Evolutionary conservation across 1,140 invertebrate genomes (phyloP).

Genomic region (Holcopasites calliopsidis): DNA sequence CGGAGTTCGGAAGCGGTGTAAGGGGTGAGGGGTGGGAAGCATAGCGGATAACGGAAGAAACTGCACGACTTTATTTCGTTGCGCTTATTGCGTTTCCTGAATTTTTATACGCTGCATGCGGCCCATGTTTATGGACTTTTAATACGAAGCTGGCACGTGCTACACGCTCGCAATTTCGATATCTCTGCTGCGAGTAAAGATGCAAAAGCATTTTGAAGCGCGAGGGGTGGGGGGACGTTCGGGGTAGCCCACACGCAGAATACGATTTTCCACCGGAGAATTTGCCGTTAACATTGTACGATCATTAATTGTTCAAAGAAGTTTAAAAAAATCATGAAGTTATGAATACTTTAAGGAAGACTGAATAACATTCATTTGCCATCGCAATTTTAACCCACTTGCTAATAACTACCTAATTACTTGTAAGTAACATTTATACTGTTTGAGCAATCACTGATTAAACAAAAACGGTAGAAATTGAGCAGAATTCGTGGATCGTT

Average conservation of each 20-base stretch:
- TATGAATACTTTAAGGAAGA: no score
- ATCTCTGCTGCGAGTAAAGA: slow-evolving; percentile 47
- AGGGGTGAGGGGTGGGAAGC: slow-evolving; percentile 16
- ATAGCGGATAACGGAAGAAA: slow-evolving; percentile 69
- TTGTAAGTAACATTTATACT: no score
- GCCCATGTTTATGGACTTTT: slow-evolving; percentile 63
- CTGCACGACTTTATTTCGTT: slow-evolving; percentile 72
- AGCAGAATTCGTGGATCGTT: not conserved
- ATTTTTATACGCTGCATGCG: slow-evolving; percentile 70
- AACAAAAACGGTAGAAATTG: no score
- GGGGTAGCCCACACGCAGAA: no score
- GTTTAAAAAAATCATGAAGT: no score
- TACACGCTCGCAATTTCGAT: slow-evolving; percentile 53
- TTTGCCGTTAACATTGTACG: no score
- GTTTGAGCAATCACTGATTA: no score
- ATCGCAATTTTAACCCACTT: no score
- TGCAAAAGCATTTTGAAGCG: slow-evolving; percentile 17
- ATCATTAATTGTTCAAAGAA: no score
- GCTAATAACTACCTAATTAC: no score
- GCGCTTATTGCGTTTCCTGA: slow-evolving; percentile 73
- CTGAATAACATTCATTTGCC: no score
- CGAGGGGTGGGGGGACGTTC: not conserved
- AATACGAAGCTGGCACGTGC: slow-evolving; percentile 62
- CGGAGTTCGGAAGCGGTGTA: slow-evolving; percentile 42
- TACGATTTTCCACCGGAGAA: no score